Evolutionary conservation across 2,888 invertebrate genomes (phyloP).

Genomic region (Orchesella flavescens): DNA sequence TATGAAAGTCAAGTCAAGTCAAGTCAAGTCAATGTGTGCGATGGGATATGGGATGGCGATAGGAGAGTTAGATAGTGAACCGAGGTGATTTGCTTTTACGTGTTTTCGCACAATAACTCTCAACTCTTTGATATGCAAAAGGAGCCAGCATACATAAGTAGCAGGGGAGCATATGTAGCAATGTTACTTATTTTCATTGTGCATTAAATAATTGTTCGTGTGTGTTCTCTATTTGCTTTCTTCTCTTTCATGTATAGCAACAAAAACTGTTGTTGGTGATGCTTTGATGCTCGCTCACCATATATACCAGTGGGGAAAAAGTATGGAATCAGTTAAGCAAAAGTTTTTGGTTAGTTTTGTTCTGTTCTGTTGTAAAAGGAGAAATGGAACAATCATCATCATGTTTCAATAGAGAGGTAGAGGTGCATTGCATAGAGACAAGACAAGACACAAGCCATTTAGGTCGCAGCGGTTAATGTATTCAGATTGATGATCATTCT

Average conservation of each 20-base stretch:
- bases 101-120: conserved; percentile 44
- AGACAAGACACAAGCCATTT: neutral
- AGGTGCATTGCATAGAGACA: no score
- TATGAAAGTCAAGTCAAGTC: no score
- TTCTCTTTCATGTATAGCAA: neutral
- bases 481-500: conserved; percentile 4
- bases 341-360: no score
- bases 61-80: conserved; percentile 28
- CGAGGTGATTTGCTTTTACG: conserved; percentile 45
- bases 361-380: neutral
- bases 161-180: neutral
- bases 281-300: no score
- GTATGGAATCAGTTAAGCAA: neutral
- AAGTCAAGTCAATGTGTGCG: neutral
- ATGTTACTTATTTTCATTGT: no score
- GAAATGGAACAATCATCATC: conserved; percentile 13
- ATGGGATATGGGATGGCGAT: no score
- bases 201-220: conserved; percentile 20
- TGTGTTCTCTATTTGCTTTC: conserved; percentile 24
- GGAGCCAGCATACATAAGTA: neutral
- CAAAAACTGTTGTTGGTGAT: no score
- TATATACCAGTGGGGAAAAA: neutral
- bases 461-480: neutral
- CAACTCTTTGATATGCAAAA: conserved; percentile 42
- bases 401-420: no score